These are phyloP conservation scores for Limnephilus lunatus DNA, from an alignment of 2,888 invertebrate species.

Conservation along the genomic window DNA sequence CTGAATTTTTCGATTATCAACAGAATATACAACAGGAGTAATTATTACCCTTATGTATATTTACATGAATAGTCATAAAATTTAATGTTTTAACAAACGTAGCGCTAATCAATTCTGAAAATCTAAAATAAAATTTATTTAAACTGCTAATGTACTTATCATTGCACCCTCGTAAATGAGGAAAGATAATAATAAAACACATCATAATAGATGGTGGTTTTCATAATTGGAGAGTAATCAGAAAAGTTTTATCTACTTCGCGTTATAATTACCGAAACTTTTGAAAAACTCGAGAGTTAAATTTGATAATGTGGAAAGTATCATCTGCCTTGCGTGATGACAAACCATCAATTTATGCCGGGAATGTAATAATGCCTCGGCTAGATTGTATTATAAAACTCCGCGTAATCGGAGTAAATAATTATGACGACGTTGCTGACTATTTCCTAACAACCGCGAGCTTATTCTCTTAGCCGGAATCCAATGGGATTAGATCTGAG, in stretches of 20 bases:
- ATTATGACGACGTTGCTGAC: conserved; percentile 4
- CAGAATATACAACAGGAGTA: neutral
- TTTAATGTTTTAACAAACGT: neutral
- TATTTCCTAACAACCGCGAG: neutral
- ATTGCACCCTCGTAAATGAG: neutral
- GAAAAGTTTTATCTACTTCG: conserved; percentile 34
- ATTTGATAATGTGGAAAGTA: conserved; percentile 38
- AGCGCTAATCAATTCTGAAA: neutral
- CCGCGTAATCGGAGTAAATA: conserved; percentile 9
- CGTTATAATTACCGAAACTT: conserved; percentile 41
- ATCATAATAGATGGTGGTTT: conserved; percentile 10
- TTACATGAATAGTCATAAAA: neutral
- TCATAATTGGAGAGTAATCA: conserved; percentile 34
- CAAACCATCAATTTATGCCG: conserved; percentile 28
- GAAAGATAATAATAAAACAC: conserved; percentile 8
- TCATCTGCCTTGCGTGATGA: conserved; percentile 33
- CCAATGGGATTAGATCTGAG: conserved; percentile 19
- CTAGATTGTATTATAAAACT: conserved; percentile 11
- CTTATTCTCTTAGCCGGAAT: conserved; percentile 31
- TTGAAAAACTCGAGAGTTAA: conserved; percentile 43
- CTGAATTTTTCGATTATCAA: neutral
- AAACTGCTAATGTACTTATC: neutral
- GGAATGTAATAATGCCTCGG: conserved; percentile 14
- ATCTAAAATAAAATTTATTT: neutral
- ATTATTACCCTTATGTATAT: neutral